phyloP scores from a whole-genome alignment of 92 coral and sea anemone genomes.

The Umimayanthus chanpuru region DNA sequence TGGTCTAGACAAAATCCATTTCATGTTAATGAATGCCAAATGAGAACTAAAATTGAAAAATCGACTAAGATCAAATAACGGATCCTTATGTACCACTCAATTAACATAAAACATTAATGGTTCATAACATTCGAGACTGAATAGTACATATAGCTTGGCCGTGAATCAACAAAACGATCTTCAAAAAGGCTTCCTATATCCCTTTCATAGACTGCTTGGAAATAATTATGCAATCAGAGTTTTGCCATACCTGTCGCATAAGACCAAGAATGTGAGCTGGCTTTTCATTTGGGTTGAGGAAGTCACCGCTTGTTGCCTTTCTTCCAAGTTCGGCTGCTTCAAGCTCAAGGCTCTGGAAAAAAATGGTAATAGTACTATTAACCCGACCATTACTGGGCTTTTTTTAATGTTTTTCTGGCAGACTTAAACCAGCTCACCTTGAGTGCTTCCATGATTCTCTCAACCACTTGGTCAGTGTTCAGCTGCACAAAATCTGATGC shows the following conservation, averaged over 20 bases:
- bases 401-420: too few relatives aligned
- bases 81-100: neutral
- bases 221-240: neutral
- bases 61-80: neutral
- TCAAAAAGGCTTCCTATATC: neutral
- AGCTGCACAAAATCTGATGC: constrained; percentile 88
- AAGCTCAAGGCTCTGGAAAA: constrained; percentile 69
- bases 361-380: neutral
- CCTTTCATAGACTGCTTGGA: neutral
- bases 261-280: constrained; percentile 70
- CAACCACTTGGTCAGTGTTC: constrained; percentile 67
- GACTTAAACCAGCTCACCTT: constrained; percentile 53
- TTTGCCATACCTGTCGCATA: constrained; percentile 75
- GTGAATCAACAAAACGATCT: neutral
- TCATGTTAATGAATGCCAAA: neutral
- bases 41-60: too few relatives aligned
- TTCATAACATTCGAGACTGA: neutral
- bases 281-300: constrained; percentile 81
- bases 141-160: neutral
- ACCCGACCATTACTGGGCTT: neutral
- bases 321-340: constrained; percentile 76
- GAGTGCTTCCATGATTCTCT: constrained; percentile 71
- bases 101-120: too few relatives aligned
- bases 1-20: neutral
- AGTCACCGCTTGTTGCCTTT: constrained; percentile 78